These are phyloP conservation scores for Saguinus midas DNA, from an alignment of 2,113 vertebrate species.

Conservation along the genomic window DNA sequence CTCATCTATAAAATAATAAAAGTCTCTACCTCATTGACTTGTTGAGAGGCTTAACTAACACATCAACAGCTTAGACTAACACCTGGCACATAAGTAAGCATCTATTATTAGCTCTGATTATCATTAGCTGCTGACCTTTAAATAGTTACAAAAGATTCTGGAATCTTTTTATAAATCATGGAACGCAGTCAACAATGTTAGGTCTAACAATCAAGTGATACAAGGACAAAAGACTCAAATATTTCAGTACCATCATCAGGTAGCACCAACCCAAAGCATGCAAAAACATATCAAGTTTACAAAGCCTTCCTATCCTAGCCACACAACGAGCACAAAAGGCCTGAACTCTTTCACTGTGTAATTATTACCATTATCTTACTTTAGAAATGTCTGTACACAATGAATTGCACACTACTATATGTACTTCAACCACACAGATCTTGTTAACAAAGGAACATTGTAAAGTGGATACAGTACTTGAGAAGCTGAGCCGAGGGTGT, in stretches of 20 bases:
- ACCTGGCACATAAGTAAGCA: neutral
- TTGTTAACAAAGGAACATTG: slow-evolving; percentile 45
- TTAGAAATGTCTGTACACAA: neutral
- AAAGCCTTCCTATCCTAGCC: neutral
- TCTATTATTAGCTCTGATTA: neutral
- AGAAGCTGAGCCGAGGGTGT: slow-evolving; percentile 9
- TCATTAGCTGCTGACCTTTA: neutral
- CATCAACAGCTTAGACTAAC: neutral
- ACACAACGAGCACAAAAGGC: neutral
- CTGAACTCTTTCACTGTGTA: neutral
- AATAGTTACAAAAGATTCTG: neutral
- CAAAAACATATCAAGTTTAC: neutral
- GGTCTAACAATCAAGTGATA: neutral
- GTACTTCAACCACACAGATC: neutral
- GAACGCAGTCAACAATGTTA: neutral
- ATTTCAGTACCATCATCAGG: neutral
- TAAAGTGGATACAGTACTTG: slow-evolving; percentile 44
- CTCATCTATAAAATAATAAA: slow-evolving; percentile 4
- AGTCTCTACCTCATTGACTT: neutral
- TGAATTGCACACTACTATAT: neutral
- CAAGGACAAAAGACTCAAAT: neutral
- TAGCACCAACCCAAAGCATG: neutral
- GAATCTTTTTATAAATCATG: neutral
- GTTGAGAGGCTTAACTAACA: neutral
- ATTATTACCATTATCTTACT: neutral